These are phyloP conservation scores for Sycophila texana DNA, from an alignment of 2,888 invertebrate species.

Conservation along the genomic window DNA sequence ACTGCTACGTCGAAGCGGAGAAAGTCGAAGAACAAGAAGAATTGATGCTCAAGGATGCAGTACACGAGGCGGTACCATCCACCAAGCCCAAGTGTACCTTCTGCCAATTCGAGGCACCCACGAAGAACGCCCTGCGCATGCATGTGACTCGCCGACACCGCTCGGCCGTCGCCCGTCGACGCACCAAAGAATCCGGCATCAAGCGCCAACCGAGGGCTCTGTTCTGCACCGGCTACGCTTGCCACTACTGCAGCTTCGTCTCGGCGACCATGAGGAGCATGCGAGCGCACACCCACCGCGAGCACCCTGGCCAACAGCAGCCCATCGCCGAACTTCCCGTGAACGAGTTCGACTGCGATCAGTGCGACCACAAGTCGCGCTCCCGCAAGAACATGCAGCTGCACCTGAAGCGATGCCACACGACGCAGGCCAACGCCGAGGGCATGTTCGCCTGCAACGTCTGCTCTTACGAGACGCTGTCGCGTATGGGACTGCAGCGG, in stretches of 20 bases:
- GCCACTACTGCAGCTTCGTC: constrained; percentile 47
- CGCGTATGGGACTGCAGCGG: constrained; percentile 51
- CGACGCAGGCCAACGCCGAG: constrained; percentile 47
- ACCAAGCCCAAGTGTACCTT: constrained; percentile 38
- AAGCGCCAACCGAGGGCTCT: background rate
- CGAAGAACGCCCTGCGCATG: constrained; percentile 56
- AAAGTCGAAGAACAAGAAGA: background rate
- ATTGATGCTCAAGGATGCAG: constrained; percentile 3
- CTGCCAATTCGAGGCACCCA: constrained; percentile 61
- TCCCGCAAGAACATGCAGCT: constrained; percentile 66
- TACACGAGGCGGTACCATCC: background rate
- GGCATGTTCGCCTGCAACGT: constrained; percentile 47
- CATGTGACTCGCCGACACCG: constrained; percentile 60
- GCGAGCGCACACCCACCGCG: constrained; percentile 51
- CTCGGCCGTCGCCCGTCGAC: constrained; percentile 55
- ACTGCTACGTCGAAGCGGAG: background rate
- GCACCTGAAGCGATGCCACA: constrained; percentile 65
- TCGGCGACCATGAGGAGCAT: constrained; percentile 48
- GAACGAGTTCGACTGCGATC: constrained; percentile 60
- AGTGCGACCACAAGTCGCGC: constrained; percentile 66
- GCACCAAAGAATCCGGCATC: background rate
- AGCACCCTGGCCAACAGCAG: constrained; percentile 47
- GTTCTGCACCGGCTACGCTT: constrained; percentile 51
- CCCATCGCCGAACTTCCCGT: constrained; percentile 44
- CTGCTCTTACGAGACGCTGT: constrained; percentile 44